Percentiles rank a stretch among this genome's conserved stretches.
Conservation (phyloP, 2,113 vertebrate genomes). For the Sinocyclocheilus anophthalmus region DNA sequence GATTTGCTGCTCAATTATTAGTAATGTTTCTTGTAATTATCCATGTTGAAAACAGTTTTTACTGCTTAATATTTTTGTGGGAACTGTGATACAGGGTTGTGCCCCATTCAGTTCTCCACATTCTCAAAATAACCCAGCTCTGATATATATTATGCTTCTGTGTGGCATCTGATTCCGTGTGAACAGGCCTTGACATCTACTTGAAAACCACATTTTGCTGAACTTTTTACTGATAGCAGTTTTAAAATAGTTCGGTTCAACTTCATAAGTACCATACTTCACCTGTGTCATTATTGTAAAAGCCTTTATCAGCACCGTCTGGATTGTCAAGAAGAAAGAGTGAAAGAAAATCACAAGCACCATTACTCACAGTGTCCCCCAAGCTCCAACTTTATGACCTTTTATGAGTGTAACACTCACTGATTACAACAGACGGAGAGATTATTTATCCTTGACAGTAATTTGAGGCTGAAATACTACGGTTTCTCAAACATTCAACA, state of each 20-base stretch:
- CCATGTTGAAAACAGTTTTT: not conserved
- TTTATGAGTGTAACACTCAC: not conserved
- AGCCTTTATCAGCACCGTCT: not conserved
- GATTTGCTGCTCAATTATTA: not conserved
- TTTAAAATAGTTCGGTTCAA: not conserved
- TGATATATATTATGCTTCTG: too few species aligned
- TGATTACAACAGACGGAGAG: not conserved
- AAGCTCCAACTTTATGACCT: slow-evolving; percentile 13
- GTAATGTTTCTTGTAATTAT: not conserved
- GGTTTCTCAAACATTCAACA: slow-evolving; percentile 3
- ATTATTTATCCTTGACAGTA: slow-evolving; percentile 5
- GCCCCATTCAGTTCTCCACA: not conserved
- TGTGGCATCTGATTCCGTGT: not conserved
- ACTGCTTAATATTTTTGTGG: not conserved
- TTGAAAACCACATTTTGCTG: not conserved
- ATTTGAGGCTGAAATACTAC: slow-evolving; percentile 27
- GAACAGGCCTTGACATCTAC: not conserved
- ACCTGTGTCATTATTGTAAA: slow-evolving; percentile 11
- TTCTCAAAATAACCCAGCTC: not conserved
- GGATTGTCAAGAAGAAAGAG: not conserved
- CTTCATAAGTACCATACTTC: not conserved
- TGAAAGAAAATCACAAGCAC: slow-evolving; percentile 16
- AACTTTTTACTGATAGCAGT: not conserved
- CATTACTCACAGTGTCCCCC: slow-evolving; percentile 14
- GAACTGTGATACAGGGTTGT: too few species aligned